Evolutionary conservation across 35 echinoderm and acorn worm species (phyloP), one percentile per base, ranked within the genome.

Genomic region (Strongylocentrotus purpuratus): DNA sequence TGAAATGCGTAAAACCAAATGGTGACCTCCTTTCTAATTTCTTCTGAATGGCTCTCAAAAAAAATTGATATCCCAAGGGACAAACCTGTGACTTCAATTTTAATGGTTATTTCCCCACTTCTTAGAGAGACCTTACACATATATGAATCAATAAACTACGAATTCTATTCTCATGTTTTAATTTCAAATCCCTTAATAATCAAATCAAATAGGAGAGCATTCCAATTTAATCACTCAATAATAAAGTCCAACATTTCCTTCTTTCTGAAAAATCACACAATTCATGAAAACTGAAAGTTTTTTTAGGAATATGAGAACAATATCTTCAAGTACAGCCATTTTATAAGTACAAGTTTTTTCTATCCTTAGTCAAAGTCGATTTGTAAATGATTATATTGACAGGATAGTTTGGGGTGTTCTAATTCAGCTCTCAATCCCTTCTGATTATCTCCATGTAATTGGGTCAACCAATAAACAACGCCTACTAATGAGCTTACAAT

Each of bases 401-500:
- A 14, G 17, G 20, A 78, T n/a, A 78, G 22, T n/a, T 7, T 78
- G 20, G 65, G 65, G 65, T 28, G 20, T 28, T 78, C 65, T 78
- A 78, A n/a, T 78, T 0, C 25, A 28, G 65, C 65, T 22, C 4
- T 7, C 28, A n/a, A 78, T 78, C 65, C 28, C 28, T 78, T 18
- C 65, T n/a, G 65, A 78, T 78, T 28, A n/a, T n/a, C 65, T 78
- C 20, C 65, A 22, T 28, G 25, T 78, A 78, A 78, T 78, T 78
- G 65, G 65, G 65, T 78, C 65, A 78, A 78, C 65, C 20, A 22
- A 78, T 78, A 78, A 78, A 78, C 65, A 78, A 78, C 20, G 65
- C 65, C 65, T 78, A 78, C 65, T 78, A 78, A 78, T 78, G 65
- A 78, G 20, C 65, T 78, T 78, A 78, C 65, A 78, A 28, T 78